Base-by-base conservation (phyloP, 1,140 invertebrate species). In the Cydia splendana region DNA sequence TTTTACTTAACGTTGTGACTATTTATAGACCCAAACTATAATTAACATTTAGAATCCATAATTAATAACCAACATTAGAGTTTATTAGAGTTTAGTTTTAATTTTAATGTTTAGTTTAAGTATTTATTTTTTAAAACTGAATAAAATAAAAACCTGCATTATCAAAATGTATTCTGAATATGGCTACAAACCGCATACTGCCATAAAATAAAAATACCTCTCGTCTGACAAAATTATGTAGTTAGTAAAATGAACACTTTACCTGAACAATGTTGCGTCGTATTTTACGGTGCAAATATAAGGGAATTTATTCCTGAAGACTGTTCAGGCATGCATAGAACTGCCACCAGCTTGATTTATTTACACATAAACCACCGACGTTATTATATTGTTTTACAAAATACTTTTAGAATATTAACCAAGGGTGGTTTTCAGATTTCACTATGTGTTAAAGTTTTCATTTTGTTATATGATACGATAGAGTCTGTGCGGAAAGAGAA, bases 261-360 rank as follows among this genome's bases (percentile, higher is more conserved):
- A 67, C 10, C 13, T 34, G 12, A 28, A 67, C 65, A 67, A 67
- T 34, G 65, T 67, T 67, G 18, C 28, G 28, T 67, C 28, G 65
- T 18, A 67, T 67, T 67, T 67, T 67, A 30, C 65, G 48, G 48
- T n/a, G 48, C 12, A 24, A 13, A 28, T 67, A 67, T 67, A 28
- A 67, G 24, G 10, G 65, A 67, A 67, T 67, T n/a, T 67, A 67
- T 67, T 67, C 65, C 65, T 34, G 65, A 67, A 67, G 65, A 67
- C 65, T 67, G 24, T 67, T 67, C 65, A 67, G 28, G 24, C 65
- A 67, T 67, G 65, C 65, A 67, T 67, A 30, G 65, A 67, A 12
- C 65, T 67, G 65, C 7, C 65, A 67, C 20, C 12, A 28, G 65
- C 65, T 67, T 67, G 65, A 67, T 67, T 67, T n/a, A 67, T 42